Conservation (phyloP, 1,140 invertebrate species). For the Diorhabda elongata region DNA sequence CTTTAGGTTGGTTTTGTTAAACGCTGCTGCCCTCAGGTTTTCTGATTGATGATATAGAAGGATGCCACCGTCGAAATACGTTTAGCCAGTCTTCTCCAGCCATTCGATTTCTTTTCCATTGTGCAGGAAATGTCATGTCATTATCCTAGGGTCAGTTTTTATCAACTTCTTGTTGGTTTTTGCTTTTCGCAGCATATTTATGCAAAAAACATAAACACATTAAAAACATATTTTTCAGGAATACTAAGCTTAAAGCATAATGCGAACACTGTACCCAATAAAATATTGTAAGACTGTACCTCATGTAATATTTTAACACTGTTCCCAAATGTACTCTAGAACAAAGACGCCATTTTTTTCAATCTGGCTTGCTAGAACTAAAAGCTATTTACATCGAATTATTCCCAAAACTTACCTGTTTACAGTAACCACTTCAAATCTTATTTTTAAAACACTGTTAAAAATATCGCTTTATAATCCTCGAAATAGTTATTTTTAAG, state of each 20-base stretch:
- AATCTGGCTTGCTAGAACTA: too few species aligned
- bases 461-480: too few species aligned
- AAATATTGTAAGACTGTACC: not conserved
- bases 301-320: not conserved
- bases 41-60: not conserved
- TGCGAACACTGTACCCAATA: not conserved
- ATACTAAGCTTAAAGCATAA: not conserved
- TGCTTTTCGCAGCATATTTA: not conserved
- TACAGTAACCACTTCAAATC: too few species aligned
- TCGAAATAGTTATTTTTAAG: too few species aligned
- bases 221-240: not conserved
- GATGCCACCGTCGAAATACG: not conserved
- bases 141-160: not conserved
- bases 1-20: not conserved
- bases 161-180: not conserved
- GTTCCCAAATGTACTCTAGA: not conserved
- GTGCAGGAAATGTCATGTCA: not conserved
- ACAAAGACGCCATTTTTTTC: too few species aligned
- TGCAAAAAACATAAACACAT: not conserved
- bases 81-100: not conserved
- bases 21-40: conserved; percentile 12
- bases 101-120: not conserved
- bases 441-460: too few species aligned
- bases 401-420: too few species aligned
- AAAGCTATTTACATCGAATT: too few species aligned